Evolutionary conservation across 2,113 vertebrate species (phyloP).

Genomic region (Elanoides forficatus): DNA sequence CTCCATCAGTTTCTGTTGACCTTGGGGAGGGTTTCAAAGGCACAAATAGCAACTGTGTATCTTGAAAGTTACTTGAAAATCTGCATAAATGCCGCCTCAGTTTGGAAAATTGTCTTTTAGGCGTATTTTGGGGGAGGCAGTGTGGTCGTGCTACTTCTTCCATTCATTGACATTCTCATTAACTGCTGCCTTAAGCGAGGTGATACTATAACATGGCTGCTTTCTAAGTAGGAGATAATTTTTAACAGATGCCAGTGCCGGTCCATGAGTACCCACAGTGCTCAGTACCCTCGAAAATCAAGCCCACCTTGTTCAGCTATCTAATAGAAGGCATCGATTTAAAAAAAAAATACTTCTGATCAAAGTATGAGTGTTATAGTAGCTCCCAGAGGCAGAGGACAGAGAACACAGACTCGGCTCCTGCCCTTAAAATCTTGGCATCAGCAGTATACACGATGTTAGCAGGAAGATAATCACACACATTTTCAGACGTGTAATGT

Average conservation of each 20-base stretch:
- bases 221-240: background rate
- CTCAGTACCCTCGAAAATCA: background rate
- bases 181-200: background rate
- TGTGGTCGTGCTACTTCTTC: background rate
- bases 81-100: background rate
- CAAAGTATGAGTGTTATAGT: background rate
- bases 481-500: background rate
- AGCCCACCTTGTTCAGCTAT: background rate
- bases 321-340: background rate
- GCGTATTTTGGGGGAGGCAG: background rate
- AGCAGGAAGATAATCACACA: background rate
- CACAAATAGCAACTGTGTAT: background rate
- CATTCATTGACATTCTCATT: background rate
- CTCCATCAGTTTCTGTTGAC: conserved; percentile 4
- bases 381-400: background rate
- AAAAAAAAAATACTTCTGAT: background rate
- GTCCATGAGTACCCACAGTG: accelerated
- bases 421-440: background rate
- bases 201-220: background rate
- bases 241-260: background rate
- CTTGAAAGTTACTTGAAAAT: background rate
- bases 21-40: conserved; percentile 7
- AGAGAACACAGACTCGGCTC: background rate
- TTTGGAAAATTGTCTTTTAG: background rate
- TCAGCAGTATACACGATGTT: background rate